phyloP scores from a whole-genome alignment of 1,140 invertebrate genomes.

The Oryctes rhinoceros region DNA sequence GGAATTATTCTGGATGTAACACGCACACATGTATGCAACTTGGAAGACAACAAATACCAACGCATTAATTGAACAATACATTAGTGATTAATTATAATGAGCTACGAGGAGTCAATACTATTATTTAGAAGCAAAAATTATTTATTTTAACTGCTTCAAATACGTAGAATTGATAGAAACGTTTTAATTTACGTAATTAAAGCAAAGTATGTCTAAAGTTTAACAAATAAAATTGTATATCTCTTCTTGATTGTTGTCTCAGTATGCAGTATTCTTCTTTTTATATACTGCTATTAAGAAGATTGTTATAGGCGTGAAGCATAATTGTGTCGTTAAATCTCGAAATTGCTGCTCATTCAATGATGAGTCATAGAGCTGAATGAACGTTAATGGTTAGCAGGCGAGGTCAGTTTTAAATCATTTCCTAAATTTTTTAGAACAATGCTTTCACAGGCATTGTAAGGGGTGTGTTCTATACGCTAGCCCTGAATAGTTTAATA shows the following conservation, averaged over 20 bases:
- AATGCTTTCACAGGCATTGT: background rate
- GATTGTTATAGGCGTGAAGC: conserved; percentile 7
- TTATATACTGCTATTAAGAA: background rate
- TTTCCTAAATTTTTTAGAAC: conserved; percentile 15
- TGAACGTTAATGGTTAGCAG: conserved; percentile 4
- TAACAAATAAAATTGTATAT: no score
- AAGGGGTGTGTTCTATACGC: background rate
- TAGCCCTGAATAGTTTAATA: background rate
- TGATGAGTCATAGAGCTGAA: conserved; percentile 11
- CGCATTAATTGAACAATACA: no score
- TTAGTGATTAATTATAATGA: no score
- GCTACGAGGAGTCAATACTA: no score
- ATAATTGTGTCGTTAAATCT: background rate
- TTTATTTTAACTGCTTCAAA: no score
- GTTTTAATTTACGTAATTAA: no score
- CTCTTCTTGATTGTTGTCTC: background rate
- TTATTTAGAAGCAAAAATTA: no score
- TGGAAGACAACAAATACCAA: no score
- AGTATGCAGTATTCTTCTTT: background rate
- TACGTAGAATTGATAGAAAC: no score
- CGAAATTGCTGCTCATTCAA: background rate
- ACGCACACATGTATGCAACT: no score
- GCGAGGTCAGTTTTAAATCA: conserved; percentile 23
- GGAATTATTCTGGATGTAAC: no score
- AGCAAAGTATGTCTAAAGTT: no score